Percentiles rank a stretch among this genome's conserved stretches.
Conservation (phyloP, 2,888 invertebrate genomes). For the Thecophora atra region DNA sequence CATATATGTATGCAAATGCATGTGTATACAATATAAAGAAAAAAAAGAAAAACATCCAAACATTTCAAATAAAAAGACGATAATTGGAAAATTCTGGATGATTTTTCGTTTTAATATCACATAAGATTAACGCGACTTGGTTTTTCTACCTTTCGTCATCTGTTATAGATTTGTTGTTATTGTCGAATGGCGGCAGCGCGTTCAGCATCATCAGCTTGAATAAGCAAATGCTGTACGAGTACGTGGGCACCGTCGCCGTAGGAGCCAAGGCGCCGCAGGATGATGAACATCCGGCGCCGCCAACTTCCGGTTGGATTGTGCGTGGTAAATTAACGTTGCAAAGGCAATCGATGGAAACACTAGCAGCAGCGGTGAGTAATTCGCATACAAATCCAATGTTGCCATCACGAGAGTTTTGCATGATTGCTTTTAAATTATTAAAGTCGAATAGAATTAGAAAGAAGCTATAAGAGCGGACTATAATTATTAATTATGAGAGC, state of each 20-base stretch:
- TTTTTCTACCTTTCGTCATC: slow-evolving; percentile 6
- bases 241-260: slow-evolving; percentile 64
- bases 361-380: slow-evolving; percentile 64
- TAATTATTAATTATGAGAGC: too few species aligned
- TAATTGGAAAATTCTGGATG: neutral
- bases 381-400: neutral
- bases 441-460: too few species aligned
- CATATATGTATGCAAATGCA: slow-evolving; percentile 38
- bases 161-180: slow-evolving; percentile 53
- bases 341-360: slow-evolving; percentile 55
- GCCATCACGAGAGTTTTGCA: neutral
- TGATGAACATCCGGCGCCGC: slow-evolving; percentile 60
- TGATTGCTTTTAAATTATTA: neutral
- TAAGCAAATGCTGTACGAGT: slow-evolving; percentile 66
- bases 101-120: too few species aligned
- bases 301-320: slow-evolving; percentile 65
- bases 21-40: slow-evolving; percentile 11
- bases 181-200: slow-evolving; percentile 55
- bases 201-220: slow-evolving; percentile 64
- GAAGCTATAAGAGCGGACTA: too few species aligned
- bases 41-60: neutral
- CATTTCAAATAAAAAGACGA: slow-evolving; percentile 27
- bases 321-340: slow-evolving; percentile 64
- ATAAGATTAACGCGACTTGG: too few species aligned
- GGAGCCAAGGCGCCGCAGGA: slow-evolving; percentile 65